Evolutionary conservation across 2,113 vertebrate genomes (phyloP).

Genomic region (Atlantisia rogersi): DNA sequence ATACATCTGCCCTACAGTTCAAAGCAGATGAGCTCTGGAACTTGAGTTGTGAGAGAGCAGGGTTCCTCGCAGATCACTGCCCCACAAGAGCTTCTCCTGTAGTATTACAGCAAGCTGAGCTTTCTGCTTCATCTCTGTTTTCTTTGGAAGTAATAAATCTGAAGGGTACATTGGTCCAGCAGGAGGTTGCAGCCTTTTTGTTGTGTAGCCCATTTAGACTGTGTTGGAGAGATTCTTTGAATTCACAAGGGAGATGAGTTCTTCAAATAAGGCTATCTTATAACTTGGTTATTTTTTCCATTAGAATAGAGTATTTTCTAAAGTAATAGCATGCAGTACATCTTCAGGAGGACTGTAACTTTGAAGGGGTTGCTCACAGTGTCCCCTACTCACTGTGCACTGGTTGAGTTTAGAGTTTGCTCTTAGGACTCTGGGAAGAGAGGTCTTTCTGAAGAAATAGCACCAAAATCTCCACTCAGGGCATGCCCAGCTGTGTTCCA

Average conservation of each 20-base stretch:
- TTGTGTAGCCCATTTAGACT: neutral
- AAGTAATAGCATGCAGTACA: neutral
- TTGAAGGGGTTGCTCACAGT: neutral
- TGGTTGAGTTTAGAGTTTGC: neutral
- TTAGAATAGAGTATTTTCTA: neutral
- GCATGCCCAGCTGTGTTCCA: neutral
- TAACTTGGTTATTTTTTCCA: neutral
- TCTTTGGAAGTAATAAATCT: neutral
- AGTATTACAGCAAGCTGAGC: neutral
- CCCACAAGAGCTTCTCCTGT: neutral
- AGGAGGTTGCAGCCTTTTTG: neutral
- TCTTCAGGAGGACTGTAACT: neutral
- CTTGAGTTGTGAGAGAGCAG: neutral
- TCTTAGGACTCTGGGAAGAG: neutral
- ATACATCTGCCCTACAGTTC: neutral
- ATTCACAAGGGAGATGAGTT: neutral
- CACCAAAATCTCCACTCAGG: neutral
- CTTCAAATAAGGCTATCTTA: neutral
- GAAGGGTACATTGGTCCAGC: neutral
- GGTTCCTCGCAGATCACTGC: neutral
- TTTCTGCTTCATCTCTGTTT: neutral
- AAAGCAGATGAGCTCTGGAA: neutral
- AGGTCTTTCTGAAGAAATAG: neutral
- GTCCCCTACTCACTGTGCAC: neutral
- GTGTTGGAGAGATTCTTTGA: neutral